Percentiles rank a stretch among this genome's conserved stretches.
Evolutionary conservation across 92 coral and sea anemone species (phyloP).

Genomic region (Pocillopora grandis): DNA sequence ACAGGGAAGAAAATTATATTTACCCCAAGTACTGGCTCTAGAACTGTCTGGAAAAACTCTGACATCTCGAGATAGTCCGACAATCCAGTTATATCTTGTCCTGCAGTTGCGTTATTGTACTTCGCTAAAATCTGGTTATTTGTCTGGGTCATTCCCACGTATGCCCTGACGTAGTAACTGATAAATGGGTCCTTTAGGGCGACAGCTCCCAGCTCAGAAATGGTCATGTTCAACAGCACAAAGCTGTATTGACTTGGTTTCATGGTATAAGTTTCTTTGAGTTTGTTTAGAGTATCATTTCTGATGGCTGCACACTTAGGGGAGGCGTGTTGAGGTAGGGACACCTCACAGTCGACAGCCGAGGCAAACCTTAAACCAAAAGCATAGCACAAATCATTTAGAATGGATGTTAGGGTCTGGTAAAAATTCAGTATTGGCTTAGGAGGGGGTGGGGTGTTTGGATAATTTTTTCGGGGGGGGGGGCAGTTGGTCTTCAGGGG

Average conservation of each 20-base stretch:
- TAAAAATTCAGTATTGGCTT: too few relatives aligned
- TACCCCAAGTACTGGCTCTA: conserved; percentile 29
- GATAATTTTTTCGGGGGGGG: too few relatives aligned
- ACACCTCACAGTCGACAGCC: conserved; percentile 5
- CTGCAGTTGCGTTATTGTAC: background rate
- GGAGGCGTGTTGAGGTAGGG: conserved; percentile 11
- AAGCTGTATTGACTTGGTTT: background rate
- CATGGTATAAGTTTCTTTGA: conserved; percentile 11
- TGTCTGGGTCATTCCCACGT: background rate
- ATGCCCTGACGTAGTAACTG: background rate
- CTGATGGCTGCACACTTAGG: conserved; percentile 2
- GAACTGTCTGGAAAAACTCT: conserved; percentile 6
- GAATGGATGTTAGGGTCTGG: too few relatives aligned
- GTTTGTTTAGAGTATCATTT: conserved; percentile 7
- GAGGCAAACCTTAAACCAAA: background rate
- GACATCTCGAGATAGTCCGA: conserved; percentile 20
- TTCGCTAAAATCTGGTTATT: background rate
- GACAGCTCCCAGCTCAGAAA: background rate
- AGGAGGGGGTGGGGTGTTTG: too few relatives aligned
- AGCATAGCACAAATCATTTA: too few relatives aligned
- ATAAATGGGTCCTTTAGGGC: conserved; percentile 2
- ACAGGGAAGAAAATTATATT: background rate
- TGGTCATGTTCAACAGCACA: conserved; percentile 25
- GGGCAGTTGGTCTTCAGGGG: too few relatives aligned
- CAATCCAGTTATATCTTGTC: conserved; percentile 2